Conservation (phyloP, 2,888 invertebrate genomes). For the Coecobrya sp. region DNA sequence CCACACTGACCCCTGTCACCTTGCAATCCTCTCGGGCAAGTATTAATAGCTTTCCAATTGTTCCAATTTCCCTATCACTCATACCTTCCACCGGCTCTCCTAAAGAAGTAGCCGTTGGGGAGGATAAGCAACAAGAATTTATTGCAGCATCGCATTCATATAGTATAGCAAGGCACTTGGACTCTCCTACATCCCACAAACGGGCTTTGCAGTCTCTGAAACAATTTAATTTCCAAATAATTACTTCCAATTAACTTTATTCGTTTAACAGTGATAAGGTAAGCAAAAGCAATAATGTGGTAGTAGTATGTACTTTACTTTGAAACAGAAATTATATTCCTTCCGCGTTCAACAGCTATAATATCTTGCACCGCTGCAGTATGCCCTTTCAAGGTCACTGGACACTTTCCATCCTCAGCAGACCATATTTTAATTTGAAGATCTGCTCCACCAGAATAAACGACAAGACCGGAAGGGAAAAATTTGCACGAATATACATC, state of each 20-base stretch:
- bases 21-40: conserved; percentile 90
- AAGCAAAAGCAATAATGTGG: too few relatives aligned
- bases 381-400: conserved; percentile 91
- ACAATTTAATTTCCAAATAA: too few relatives aligned
- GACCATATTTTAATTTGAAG: conserved; percentile 92
- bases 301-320: conserved; percentile 88
- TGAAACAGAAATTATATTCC: conserved; percentile 91
- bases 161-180: conserved; percentile 89
- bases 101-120: conserved; percentile 76
- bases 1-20: conserved; percentile 89
- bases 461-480: conserved; percentile 91
- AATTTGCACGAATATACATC: conserved; percentile 91
- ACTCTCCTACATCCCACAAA: conserved; percentile 92
- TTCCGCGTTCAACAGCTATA: conserved; percentile 91
- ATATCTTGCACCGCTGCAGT: conserved; percentile 90
- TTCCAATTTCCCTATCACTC: conserved; percentile 89
- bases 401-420: conserved; percentile 91
- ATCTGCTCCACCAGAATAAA: conserved; percentile 90
- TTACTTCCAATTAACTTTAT: too few relatives aligned
- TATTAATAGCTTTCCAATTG: conserved; percentile 90
- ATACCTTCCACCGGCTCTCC: conserved; percentile 67
- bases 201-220: conserved; percentile 91
- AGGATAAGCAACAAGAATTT: conserved; percentile 89
- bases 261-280: too few relatives aligned
- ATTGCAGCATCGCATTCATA: conserved; percentile 89